Evolutionary conservation across 2,888 invertebrate genomes (phyloP), one percentile per base, ranked within the genome.

Genomic region (Apomyelois bistriatella): DNA sequence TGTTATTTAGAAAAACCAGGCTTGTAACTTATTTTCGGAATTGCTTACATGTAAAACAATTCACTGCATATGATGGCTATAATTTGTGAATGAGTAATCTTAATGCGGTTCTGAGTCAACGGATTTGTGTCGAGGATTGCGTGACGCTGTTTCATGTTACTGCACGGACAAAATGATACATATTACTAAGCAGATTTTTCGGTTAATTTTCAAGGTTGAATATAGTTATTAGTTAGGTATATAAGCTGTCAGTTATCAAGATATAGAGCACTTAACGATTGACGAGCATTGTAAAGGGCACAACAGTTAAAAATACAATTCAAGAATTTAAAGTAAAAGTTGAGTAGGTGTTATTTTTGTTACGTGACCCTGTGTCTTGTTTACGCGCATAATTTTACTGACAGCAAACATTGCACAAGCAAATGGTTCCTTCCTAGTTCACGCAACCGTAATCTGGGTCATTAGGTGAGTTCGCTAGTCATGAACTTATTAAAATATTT

Each of bases 1-100:
- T 46, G 47, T 56, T 37, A 28, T 48, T 38, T 38, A 28, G 13
- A 12, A 30, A 13, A 32, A 50, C 13, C 7, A 52, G 42, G 46
- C 52, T 40, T 35, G 22, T 43, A 22, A 52, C 22, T 15, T 28
- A 32, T 53, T 47, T 57, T 55, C 52, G 56, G 54, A 56, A 49
- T 62, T 32, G 46, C 8, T 6, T 32, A n/a, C 60, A 64, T 60
- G 60, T 52, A 55, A 58, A 68, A 66, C 58, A 66, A 72, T 66
- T 65, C 61, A 62, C 60, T 68, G 68, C 66, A 70, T 72, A 63
- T 58, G 65, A 64, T 35, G 56, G 65, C 73, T 70, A 70, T 69
- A 70, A 76, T 76, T 76, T 72, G 77, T 80, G 79, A 81, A 83
- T 87, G 82, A 84, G 78, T 77, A 81, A 81, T 52, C 35, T 76